Evolutionary conservation across 2,888 invertebrate species (phyloP).

Genomic region (Tanypteryx hageni): DNA sequence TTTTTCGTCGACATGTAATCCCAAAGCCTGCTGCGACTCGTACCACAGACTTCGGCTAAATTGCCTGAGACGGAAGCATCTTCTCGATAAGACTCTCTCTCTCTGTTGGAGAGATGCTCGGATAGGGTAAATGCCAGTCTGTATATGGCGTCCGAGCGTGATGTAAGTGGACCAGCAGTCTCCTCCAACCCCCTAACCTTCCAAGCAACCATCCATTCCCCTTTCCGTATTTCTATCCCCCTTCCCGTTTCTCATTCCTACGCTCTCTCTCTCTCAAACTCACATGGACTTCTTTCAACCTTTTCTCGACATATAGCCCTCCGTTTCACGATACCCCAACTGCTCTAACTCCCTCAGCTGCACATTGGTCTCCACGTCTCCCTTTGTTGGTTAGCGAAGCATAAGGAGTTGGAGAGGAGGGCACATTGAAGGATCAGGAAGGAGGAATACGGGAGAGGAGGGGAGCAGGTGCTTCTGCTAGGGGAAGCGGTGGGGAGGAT

Average conservation of each 20-base stretch:
- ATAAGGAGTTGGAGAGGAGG: too few species aligned
- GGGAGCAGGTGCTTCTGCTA: too few species aligned
- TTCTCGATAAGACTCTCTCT: neutral
- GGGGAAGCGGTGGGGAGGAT: neutral
- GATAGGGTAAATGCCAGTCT: neutral
- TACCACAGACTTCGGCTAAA: neutral
- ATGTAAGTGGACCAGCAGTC: constrained; percentile 14
- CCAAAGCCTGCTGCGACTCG: neutral
- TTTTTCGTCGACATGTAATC: too few species aligned
- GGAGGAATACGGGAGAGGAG: too few species aligned
- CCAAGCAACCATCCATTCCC: neutral
- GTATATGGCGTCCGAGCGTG: neutral
- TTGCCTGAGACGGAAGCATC: neutral
- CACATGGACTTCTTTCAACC: constrained; percentile 18
- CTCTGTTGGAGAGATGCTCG: neutral
- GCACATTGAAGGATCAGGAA: too few species aligned
- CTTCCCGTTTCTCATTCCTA: too few species aligned
- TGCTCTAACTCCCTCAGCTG: neutral
- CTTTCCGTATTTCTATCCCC: too few species aligned
- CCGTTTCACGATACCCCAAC: neutral
- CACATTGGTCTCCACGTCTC: neutral
- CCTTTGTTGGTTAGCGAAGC: neutral
- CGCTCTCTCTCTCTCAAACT: neutral
- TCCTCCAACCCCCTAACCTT: neutral
- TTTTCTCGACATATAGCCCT: neutral